These are phyloP conservation scores for Epizoanthus fatuus DNA, from an alignment of 92 coral and sea anemone species.

Conservation along the genomic window DNA sequence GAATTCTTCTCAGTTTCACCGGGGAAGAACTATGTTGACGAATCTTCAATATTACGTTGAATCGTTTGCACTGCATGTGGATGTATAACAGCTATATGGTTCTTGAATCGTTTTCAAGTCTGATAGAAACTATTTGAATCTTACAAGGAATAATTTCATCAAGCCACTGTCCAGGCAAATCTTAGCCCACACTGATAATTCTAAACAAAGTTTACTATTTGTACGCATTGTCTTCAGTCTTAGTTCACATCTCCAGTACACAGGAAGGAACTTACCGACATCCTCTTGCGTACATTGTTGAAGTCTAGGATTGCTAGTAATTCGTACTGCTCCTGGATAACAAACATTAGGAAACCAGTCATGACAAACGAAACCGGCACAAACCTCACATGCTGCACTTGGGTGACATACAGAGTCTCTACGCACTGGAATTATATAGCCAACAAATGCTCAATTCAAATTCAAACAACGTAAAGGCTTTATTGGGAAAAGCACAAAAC, in stretches of 20 bases:
- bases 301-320: conserved; percentile 94
- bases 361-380: neutral
- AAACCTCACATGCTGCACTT: neutral
- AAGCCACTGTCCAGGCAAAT: neutral
- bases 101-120: too few relatives aligned
- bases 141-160: too few relatives aligned
- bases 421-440: neutral
- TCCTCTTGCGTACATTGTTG: conserved; percentile 94
- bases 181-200: neutral
- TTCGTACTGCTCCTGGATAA: conserved; percentile 85
- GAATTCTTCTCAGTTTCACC: too few relatives aligned
- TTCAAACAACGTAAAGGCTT: too few relatives aligned
- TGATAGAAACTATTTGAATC: too few relatives aligned
- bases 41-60: too few relatives aligned
- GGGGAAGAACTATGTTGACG: too few relatives aligned
- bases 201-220: neutral
- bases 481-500: too few relatives aligned
- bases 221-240: neutral
- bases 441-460: too few relatives aligned
- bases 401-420: too few relatives aligned
- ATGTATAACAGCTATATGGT: too few relatives aligned
- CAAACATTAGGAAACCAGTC: neutral
- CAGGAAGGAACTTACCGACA: conserved; percentile 85
- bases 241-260: neutral
- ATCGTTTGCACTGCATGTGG: too few relatives aligned